phyloP scores from a whole-genome alignment of 2,888 invertebrate genomes.

The Polietes domitor region DNA sequence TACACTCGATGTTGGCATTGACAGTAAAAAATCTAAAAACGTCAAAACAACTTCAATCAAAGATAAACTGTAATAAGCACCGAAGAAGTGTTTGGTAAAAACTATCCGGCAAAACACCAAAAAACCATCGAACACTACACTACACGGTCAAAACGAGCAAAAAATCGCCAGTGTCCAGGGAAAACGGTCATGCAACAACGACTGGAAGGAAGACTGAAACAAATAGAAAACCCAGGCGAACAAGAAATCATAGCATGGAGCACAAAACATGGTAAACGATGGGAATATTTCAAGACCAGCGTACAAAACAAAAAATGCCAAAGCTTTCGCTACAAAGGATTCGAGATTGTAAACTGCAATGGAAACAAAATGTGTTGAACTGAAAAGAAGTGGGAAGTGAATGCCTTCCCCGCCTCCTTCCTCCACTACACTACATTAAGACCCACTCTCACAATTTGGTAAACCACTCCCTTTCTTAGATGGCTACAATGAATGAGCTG shows the following conservation, averaged over 20 bases:
- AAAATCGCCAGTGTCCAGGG: background rate
- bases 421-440: too few relatives aligned
- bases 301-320: background rate
- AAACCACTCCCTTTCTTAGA: background rate
- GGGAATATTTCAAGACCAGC: background rate
- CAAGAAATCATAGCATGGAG: background rate
- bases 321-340: background rate
- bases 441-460: background rate
- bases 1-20: slow-evolving; percentile 60
- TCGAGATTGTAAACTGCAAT: background rate
- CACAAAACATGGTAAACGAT: slow-evolving; percentile 13
- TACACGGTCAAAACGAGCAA: background rate
- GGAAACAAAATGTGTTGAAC: background rate
- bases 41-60: slow-evolving; percentile 68
- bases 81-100: slow-evolving; percentile 36
- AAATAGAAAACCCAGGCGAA: background rate
- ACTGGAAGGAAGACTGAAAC: background rate
- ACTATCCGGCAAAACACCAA: background rate
- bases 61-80: slow-evolving; percentile 65
- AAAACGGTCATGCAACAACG: background rate
- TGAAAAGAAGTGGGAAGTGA: background rate
- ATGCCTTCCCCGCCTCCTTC: background rate
- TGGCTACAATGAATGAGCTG: too few relatives aligned
- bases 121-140: background rate
- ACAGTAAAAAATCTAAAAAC: slow-evolving; percentile 65